Evolutionary conservation across 2,888 invertebrate genomes (phyloP), one percentile per base, ranked within the genome.

Genomic region (Heliothis peltigera): DNA sequence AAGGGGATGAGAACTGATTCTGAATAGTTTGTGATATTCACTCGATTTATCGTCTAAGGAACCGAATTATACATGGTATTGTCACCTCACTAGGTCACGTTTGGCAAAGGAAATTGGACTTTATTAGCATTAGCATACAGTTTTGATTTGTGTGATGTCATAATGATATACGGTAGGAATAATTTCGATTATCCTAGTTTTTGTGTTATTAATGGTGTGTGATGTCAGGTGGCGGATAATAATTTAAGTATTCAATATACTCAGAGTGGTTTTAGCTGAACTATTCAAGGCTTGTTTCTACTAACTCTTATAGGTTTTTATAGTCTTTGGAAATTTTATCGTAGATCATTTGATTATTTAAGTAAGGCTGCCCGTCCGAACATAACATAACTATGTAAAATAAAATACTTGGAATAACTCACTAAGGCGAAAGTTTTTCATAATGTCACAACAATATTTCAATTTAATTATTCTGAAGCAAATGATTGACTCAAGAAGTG

Each of bases 11-110:
- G 83, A 84, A 88, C 86, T 87, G 89, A 89, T 88, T 89, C 89
- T 87, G 86, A 89, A 90, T 89, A 88, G 89, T 89, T 87, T 84
- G 87, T 88, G 86, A 89, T 89, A 89, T 89, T 82, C 80, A 69
- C 60, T 59, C 84, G 79, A 89, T 89, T 89, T 89, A 89, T 87
- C 86, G 83, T 82, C 83, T 81, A 68, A 78, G 71, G 80, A 84
- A 80, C 79, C 70, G 79, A 82, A 80, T 84, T 83, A 85, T 79
- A 81, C 79, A 75, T 67, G 59, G 76, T 72, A 79, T 79, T 71
- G 65, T 78, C 72, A 68, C 69, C 59, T 69, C 65, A 61, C 32
- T 64, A 66, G 39, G 51, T 12, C 39, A 46, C 44, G 21, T 19
- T 35, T 22, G 28, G 10, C 5, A 22, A 55, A 32, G 49, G 48